Evolutionary conservation across 2,888 invertebrate species (phyloP).

Genomic region (Zaprionus lineosus): DNA sequence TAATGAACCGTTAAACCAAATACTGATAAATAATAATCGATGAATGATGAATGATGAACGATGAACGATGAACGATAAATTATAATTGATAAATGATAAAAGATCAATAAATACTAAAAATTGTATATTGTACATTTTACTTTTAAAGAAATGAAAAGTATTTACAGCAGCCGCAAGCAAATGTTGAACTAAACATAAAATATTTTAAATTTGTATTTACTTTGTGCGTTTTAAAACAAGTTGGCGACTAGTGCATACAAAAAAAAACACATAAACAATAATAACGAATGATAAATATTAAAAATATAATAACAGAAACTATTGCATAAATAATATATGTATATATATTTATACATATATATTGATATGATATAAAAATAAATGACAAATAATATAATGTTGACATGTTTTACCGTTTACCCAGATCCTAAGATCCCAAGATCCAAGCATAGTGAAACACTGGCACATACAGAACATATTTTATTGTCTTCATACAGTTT

Average conservation of each 20-base stretch:
- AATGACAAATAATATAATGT: slow-evolving; percentile 57
- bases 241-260: slow-evolving; percentile 46
- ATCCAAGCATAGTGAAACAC: slow-evolving; percentile 43
- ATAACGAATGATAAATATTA: slow-evolving; percentile 18
- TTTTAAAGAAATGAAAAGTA: slow-evolving; percentile 60
- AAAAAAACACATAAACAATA: slow-evolving; percentile 5
- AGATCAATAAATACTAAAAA: too few relatives aligned
- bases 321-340: slow-evolving; percentile 24
- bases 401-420: slow-evolving; percentile 55
- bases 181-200: slow-evolving; percentile 35
- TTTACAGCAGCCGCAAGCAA: slow-evolving; percentile 53
- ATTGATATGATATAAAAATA: slow-evolving; percentile 30
- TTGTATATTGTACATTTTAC: slow-evolving; percentile 74
- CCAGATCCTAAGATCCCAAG: too few relatives aligned
- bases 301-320: too few relatives aligned
- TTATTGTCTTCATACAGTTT: slow-evolving; percentile 66
- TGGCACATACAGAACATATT: slow-evolving; percentile 58
- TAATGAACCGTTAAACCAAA: too few relatives aligned
- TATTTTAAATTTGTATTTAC: slow-evolving; percentile 55
- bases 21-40: too few relatives aligned
- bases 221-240: slow-evolving; percentile 60
- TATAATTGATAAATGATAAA: too few relatives aligned
- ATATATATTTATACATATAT: too few relatives aligned
- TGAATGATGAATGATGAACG: too few relatives aligned
- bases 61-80: too few relatives aligned